Percentiles rank a stretch among this genome's conserved stretches.
phyloP scores from a whole-genome alignment of 2,113 vertebrate genomes.

The Plotosus lineatus region DNA sequence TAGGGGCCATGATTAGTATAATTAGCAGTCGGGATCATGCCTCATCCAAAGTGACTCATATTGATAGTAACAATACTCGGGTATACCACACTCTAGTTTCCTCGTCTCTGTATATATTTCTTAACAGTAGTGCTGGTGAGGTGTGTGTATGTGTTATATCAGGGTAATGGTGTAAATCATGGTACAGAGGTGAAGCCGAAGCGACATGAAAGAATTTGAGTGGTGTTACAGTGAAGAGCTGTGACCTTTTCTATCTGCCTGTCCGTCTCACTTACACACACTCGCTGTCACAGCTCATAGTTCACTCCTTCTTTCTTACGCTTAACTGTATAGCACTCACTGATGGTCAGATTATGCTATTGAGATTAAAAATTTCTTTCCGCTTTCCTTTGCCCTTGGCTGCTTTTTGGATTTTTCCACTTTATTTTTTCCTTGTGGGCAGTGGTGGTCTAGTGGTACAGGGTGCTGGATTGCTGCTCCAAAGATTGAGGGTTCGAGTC shows the following conservation, averaged over 20 bases:
- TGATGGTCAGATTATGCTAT: neutral
- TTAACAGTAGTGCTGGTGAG: neutral
- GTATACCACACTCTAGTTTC: neutral
- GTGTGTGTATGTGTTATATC: neutral
- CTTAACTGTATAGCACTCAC: neutral
- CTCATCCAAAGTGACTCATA: neutral
- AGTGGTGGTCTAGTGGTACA: too few relatives aligned
- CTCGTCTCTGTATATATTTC: neutral
- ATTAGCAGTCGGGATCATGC: neutral
- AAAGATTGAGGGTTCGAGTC: too few relatives aligned
- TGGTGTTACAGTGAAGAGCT: neutral
- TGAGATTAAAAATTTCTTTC: conserved; percentile 9
- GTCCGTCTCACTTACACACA: neutral
- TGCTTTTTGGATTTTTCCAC: neutral
- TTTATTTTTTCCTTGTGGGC: neutral
- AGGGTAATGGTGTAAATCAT: neutral
- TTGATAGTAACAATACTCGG: neutral
- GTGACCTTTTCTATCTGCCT: neutral
- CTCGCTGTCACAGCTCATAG: neutral
- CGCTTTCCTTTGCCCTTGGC: neutral
- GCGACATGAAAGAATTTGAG: neutral
- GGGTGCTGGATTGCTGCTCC: too few relatives aligned
- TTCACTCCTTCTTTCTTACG: neutral
- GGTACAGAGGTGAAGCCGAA: neutral
- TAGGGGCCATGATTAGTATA: neutral